Evolutionary conservation across 37 sponge, comb jelly and placozoan species (phyloP), one percentile per base, ranked within the genome.

Genomic region (Bolinopsis microptera): DNA sequence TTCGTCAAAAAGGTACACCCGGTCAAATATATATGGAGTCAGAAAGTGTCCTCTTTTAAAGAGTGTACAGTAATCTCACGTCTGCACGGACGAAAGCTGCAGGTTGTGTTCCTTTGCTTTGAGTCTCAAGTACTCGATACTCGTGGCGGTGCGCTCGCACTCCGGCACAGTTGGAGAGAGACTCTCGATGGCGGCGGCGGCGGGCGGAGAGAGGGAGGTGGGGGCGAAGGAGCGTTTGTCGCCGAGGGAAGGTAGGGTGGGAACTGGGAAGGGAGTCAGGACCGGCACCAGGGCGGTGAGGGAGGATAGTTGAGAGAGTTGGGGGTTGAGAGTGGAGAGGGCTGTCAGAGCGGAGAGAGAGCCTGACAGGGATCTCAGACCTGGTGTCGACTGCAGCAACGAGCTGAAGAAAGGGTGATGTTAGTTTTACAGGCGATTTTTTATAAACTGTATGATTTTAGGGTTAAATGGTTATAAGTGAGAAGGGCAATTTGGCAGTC

Each of bases 71-170:
- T n/a, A n/a, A n/a, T 35, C 27, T 77, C 80, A 77, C 80, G 80
- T 77, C 80, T 77, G 80, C 35, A 77, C 32, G 5, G 36, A 35
- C 3, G 80, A 77, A 1, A 77, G 80, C 18, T 77, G 80, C 1
- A 77, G 80, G 36, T 77, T 77, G 80, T 77, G 80, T 18, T 77
- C 80, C 80, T 77, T 77, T 21, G 80, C 80, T 32, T 77, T 77
- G 3, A 77, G 80, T 13, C 80, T 27, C 36, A 77, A 32, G 37
- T 77, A 77, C 36, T 77, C 80, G 33, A 77, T 77, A 32, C 80
- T 77, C 35, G 80, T 77, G 3, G 80, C 32, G 21, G 80, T 77
- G 35, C 80, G 80, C 80, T 77, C 80, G 18, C 32, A 27, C 80
- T 77, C 80, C 30, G 74, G 74, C 74, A 28, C 74, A 21, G 80